phyloP scores from a whole-genome alignment of 2,797 vertebrate genomes.

The Orestias chungarensis region DNA sequence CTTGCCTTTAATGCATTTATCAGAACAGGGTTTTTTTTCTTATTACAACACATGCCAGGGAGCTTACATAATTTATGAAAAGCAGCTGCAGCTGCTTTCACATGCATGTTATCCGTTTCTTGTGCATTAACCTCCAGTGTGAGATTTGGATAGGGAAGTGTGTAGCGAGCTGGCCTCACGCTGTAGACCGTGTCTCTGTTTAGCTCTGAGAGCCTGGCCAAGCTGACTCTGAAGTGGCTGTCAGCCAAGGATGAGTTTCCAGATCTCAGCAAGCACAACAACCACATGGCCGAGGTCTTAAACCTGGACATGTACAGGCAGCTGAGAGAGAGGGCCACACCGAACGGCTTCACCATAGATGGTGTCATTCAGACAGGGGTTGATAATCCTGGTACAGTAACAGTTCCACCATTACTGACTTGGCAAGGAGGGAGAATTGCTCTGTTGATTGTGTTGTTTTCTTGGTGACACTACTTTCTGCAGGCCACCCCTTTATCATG shows the following conservation, averaged over 20 bases:
- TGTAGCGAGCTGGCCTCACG: conserved; percentile 62
- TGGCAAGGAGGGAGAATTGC: conserved; percentile 17
- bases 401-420: conserved; percentile 14
- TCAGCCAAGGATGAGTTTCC: conserved; percentile 81
- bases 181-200: conserved; percentile 76
- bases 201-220: conserved; percentile 74
- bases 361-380: conserved; percentile 84
- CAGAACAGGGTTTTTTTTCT: background rate
- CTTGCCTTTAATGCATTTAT: conserved; percentile 3
- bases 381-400: conserved; percentile 86
- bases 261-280: conserved; percentile 81
- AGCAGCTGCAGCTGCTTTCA: conserved; percentile 17
- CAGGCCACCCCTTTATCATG: conserved; percentile 96
- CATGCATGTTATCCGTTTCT: background rate
- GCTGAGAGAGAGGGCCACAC: conserved; percentile 71
- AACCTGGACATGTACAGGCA: conserved; percentile 75
- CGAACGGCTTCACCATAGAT: conserved; percentile 79
- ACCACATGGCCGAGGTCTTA: conserved; percentile 79
- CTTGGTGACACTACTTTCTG: conserved; percentile 23
- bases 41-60: conserved; percentile 18
- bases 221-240: conserved; percentile 77
- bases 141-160: background rate
- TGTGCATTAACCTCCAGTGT: background rate
- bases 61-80: conserved; percentile 35
- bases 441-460: background rate